Evolutionary conservation across 2,888 invertebrate genomes (phyloP).

Genomic region (Scaptomyza tumidula): DNA sequence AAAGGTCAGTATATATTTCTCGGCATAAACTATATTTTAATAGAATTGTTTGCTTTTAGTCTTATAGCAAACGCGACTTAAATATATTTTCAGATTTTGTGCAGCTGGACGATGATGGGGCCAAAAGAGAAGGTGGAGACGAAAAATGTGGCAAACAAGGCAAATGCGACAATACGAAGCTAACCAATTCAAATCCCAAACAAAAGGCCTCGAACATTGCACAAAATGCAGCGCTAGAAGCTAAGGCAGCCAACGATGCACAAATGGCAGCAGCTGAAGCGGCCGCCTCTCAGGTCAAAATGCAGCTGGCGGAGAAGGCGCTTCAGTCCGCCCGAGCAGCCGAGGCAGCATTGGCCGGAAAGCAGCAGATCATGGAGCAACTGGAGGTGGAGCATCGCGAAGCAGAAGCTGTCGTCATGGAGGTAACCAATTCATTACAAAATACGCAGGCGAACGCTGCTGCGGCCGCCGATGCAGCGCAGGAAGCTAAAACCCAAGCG

Average conservation of each 20-base stretch:
- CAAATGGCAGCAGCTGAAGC: conserved; percentile 90
- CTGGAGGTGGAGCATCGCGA: conserved; percentile 88
- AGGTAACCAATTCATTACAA: conserved; percentile 87
- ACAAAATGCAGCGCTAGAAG: conserved; percentile 90
- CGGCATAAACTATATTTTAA: background rate
- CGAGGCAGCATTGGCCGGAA: conserved; percentile 89
- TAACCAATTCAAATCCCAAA: conserved; percentile 56
- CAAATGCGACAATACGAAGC: background rate
- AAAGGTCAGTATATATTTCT: conserved; percentile 30
- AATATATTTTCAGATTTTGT: conserved; percentile 26
- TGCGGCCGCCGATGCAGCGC: conserved; percentile 87
- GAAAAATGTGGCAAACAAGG: background rate
- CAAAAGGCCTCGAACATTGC: conserved; percentile 88
- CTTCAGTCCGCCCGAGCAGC: conserved; percentile 90
- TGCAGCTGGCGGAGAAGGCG: conserved; percentile 90
- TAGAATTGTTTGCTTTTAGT: conserved; percentile 9
- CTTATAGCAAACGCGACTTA: conserved; percentile 36
- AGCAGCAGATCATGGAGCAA: conserved; percentile 89
- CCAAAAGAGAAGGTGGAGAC: conserved; percentile 3
- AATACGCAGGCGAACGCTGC: conserved; percentile 88
- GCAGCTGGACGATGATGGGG: conserved; percentile 15
- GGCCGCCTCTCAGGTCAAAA: conserved; percentile 89
- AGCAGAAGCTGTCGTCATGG: conserved; percentile 87
- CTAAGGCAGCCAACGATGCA: conserved; percentile 89
- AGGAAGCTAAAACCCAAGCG: conserved; percentile 86